These are phyloP conservation scores for Conistra vaccinii DNA, from an alignment of 2,888 invertebrate species.

Conservation along the genomic window DNA sequence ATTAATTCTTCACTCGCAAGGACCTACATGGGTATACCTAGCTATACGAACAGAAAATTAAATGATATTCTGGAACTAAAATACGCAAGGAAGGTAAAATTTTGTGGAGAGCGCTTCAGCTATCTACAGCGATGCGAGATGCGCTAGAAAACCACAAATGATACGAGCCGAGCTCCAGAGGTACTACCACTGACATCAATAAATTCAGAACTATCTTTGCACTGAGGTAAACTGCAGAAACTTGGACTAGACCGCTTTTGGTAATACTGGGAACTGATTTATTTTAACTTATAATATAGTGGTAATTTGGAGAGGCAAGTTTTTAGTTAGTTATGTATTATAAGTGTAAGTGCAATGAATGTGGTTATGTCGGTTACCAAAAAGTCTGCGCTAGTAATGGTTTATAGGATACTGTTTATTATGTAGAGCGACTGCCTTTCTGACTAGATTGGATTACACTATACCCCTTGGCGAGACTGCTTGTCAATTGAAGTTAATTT, in stretches of 20 bases:
- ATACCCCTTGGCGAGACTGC: no score
- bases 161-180: slow-evolving; percentile 44
- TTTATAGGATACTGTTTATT: no score
- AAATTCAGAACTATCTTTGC: slow-evolving; percentile 67
- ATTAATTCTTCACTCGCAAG: background rate
- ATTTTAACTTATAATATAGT: slow-evolving; percentile 46
- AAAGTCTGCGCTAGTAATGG: background rate
- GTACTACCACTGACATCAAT: slow-evolving; percentile 61
- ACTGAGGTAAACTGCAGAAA: slow-evolving; percentile 54
- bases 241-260: slow-evolving; percentile 32
- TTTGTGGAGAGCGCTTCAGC: slow-evolving; percentile 42
- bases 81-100: slow-evolving; percentile 47
- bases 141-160: slow-evolving; percentile 56
- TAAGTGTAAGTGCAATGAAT: background rate
- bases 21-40: background rate
- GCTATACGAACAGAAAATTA: slow-evolving; percentile 21
- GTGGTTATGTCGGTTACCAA: background rate
- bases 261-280: slow-evolving; percentile 45
- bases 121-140: slow-evolving; percentile 53
- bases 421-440: no score
- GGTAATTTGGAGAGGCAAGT: slow-evolving; percentile 13
- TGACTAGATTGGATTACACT: no score
- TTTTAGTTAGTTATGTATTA: slow-evolving; percentile 2
- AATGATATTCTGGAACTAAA: slow-evolving; percentile 53
- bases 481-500: background rate